Conservation (phyloP, 2,113 vertebrate species). For the Alaudala cheleensis region DNA sequence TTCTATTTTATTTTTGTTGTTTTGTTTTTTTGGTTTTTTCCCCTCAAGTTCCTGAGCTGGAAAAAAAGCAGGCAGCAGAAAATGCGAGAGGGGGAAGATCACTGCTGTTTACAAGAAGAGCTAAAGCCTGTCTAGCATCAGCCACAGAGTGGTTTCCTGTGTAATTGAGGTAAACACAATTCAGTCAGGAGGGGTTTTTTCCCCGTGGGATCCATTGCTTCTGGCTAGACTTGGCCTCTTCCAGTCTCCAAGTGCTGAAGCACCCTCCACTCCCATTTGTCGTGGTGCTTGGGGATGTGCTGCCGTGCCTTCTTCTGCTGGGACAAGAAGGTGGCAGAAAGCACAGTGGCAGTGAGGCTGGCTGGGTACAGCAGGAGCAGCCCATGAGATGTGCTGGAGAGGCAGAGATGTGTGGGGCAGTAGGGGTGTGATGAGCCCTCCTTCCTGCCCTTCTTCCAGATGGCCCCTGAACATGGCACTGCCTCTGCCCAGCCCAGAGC, state of each 20-base stretch:
- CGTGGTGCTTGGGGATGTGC: background rate
- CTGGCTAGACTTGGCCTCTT: background rate
- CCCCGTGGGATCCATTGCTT: background rate
- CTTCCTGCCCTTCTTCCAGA: background rate
- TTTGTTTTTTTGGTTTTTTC: no score
- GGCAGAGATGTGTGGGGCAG: background rate
- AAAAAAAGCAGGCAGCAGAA: background rate
- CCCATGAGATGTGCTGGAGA: background rate
- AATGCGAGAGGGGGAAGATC: background rate
- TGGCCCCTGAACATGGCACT: accelerated
- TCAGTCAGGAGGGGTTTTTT: accelerated
- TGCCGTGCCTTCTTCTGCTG: background rate
- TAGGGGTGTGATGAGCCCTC: accelerated
- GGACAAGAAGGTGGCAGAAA: background rate
- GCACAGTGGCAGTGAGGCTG: background rate
- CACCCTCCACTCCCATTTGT: background rate
- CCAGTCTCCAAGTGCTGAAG: background rate
- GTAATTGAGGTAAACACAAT: background rate
- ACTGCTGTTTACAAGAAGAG: background rate
- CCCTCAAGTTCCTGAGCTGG: background rate
- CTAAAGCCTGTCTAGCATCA: background rate
- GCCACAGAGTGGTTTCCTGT: background rate
- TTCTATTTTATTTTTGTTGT: no score
- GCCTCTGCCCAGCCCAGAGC: background rate
- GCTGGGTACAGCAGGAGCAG: background rate